Percentiles rank a stretch among this genome's conserved stretches.
These are phyloP conservation scores for Borostomias antarcticus DNA, from an alignment of 2,797 vertebrate genomes.

Conservation along the genomic window DNA sequence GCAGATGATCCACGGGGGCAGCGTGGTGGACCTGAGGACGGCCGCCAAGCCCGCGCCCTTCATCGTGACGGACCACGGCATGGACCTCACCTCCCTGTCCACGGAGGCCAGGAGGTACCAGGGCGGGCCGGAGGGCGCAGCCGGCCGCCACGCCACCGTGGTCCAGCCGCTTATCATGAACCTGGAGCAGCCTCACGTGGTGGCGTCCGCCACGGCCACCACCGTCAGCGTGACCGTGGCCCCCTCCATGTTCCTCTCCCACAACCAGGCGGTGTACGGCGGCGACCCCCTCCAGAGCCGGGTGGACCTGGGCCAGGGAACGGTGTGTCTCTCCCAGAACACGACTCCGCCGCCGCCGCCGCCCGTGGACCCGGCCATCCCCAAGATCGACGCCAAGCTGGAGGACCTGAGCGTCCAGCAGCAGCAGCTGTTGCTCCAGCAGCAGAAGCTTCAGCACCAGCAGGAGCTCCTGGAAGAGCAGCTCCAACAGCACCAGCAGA, in stretches of 20 bases:
- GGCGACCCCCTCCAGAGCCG: slow-evolving; percentile 93
- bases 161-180: slow-evolving; percentile 97
- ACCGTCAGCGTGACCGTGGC: slow-evolving; percentile 92
- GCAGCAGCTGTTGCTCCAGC: slow-evolving; percentile 75
- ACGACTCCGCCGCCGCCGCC: slow-evolving; percentile 85
- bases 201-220: slow-evolving; percentile 80
- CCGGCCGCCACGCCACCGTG: slow-evolving; percentile 85
- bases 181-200: slow-evolving; percentile 84
- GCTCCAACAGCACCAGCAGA: slow-evolving; percentile 76
- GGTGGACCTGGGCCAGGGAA: slow-evolving; percentile 90
- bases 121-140: slow-evolving; percentile 83
- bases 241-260: slow-evolving; percentile 93
- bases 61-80: slow-evolving; percentile 96
- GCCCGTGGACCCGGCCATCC: slow-evolving; percentile 67
- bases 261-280: slow-evolving; percentile 95
- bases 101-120: slow-evolving; percentile 91
- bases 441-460: slow-evolving; percentile 76
- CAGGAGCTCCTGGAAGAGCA: slow-evolving; percentile 78
- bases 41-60: slow-evolving; percentile 83
- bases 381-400: slow-evolving; percentile 83
- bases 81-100: slow-evolving; percentile 97
- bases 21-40: slow-evolving; percentile 91
- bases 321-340: slow-evolving; percentile 88
- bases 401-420: slow-evolving; percentile 83
- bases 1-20: slow-evolving; percentile 85